Evolutionary conservation across 2,888 invertebrate genomes (phyloP), one percentile per base, ranked within the genome.

Genomic region (Leptinotarsa juncta): DNA sequence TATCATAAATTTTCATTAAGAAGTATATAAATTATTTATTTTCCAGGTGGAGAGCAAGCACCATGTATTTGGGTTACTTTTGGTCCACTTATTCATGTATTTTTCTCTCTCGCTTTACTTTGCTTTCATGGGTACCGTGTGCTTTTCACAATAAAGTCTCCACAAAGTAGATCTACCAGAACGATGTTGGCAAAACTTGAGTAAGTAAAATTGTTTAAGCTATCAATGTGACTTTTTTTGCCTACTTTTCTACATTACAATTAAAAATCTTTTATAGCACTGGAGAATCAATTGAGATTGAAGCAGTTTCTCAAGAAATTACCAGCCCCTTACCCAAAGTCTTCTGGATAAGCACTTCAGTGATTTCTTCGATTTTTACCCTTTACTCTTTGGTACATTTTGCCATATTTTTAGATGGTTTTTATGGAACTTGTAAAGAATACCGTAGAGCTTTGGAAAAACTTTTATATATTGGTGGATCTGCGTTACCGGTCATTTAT

Each of bases 401-500:
- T 15, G 88, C 92, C 1, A 90, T 95, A 20, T 90, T 92, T 70
- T 92, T 94, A 0, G 93, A 93, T 84, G 96, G 96, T 0, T 95
- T 92, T 83, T 89, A 92, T 71, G 91, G 90, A 78, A 94, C 94
- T n/a, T 96, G 96, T 84, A 92, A 91, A 5, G 92, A 95, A 81
- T 95, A 95, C 82, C 90, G 93, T 73, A 91, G 91, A 80, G 90
- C 91, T 73, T 86, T 95, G 78, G 91, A 94, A 55, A 91, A 91
- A 85, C 90, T 89, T 78, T 83, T 91, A 1, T 87, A 88, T 71
- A 88, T 91, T 14, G 86, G 89, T 55, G 92, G 92, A 16, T 91
- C 91, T 72, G 89, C 91, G 51, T 89, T 91, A 10, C 89, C 90
- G 3, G 91, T 90, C 0, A 91, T 94, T 78, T 91, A 92, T 82